These are phyloP conservation scores for Climacteris rufus DNA, from an alignment of 2,113 vertebrate species.

Conservation along the genomic window DNA sequence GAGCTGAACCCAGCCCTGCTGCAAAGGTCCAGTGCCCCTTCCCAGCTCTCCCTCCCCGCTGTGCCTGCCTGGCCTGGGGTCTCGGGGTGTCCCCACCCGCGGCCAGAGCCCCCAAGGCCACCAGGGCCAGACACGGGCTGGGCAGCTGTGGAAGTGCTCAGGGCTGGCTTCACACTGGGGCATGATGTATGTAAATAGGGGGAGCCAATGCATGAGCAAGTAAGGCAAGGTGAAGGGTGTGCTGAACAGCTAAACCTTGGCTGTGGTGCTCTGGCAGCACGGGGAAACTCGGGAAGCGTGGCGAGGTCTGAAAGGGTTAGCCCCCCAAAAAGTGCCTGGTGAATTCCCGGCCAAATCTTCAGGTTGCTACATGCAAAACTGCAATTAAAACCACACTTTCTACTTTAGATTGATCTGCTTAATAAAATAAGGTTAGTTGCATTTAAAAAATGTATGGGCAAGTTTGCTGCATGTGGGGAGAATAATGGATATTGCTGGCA, in stretches of 20 bases:
- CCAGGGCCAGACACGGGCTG: not conserved
- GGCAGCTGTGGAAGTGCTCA: not conserved
- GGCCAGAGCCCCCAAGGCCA: not conserved
- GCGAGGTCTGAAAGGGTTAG: not conserved
- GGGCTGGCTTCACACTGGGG: accelerated
- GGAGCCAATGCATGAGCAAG: not conserved
- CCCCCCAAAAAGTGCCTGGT: accelerated
- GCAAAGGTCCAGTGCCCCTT: not conserved
- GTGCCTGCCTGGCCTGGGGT: accelerated
- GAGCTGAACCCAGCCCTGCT: not conserved
- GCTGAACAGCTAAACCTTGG: not conserved
- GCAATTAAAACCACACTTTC: slow-evolving; percentile 25
- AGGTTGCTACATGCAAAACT: not conserved
- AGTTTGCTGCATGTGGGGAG: slow-evolving; percentile 51
- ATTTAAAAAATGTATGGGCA: slow-evolving; percentile 60
- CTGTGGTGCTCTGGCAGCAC: accelerated
- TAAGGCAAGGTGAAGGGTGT: not conserved
- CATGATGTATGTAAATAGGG: not conserved
- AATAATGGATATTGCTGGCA: slow-evolving; percentile 32
- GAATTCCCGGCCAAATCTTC: not conserved
- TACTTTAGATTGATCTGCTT: slow-evolving; percentile 56
- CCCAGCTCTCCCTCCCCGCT: accelerated
- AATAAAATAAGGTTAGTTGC: slow-evolving; percentile 62
- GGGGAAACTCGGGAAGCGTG: not conserved
- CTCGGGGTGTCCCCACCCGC: accelerated